These are phyloP conservation scores for honey bee (Apis mellifera) DNA, from an alignment of 1,140 invertebrate genomes.

Conservation along the genomic window DNA sequence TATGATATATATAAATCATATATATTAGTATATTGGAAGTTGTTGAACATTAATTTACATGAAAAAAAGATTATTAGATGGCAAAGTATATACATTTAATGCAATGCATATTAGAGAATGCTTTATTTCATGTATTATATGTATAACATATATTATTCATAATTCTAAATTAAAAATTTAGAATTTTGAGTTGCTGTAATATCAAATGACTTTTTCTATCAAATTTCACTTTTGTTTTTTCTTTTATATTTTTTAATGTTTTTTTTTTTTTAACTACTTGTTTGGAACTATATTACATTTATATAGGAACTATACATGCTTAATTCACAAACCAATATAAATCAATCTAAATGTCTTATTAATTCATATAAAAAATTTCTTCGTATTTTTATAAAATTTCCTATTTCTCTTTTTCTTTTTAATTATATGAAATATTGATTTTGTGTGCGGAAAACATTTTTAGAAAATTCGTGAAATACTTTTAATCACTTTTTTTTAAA, in stretches of 20 bases:
- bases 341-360: not conserved
- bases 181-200: not conserved
- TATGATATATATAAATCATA: not conserved
- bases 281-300: no score
- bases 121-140: not conserved
- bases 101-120: slow-evolving; percentile 2
- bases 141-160: not conserved
- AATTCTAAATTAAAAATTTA: not conserved
- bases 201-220: not conserved
- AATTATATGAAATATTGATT: not conserved
- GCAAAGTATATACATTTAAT: slow-evolving; percentile 9
- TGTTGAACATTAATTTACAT: slow-evolving; percentile 38
- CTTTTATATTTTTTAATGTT: not conserved
- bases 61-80: slow-evolving; percentile 46
- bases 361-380: not conserved
- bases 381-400: not conserved
- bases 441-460: not conserved
- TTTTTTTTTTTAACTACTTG: not conserved
- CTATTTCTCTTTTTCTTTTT: not conserved
- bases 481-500: not conserved
- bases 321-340: slow-evolving; percentile 7
- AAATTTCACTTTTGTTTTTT: not conserved
- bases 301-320: not conserved
- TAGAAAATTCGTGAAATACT: slow-evolving; percentile 22
- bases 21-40: slow-evolving; percentile 18